A percentile compares a stretch with the other conserved stretches of the same genome.
These are phyloP conservation scores for Corythaeola cristata DNA, from an alignment of 2,113 vertebrate species.

Conservation along the genomic window DNA sequence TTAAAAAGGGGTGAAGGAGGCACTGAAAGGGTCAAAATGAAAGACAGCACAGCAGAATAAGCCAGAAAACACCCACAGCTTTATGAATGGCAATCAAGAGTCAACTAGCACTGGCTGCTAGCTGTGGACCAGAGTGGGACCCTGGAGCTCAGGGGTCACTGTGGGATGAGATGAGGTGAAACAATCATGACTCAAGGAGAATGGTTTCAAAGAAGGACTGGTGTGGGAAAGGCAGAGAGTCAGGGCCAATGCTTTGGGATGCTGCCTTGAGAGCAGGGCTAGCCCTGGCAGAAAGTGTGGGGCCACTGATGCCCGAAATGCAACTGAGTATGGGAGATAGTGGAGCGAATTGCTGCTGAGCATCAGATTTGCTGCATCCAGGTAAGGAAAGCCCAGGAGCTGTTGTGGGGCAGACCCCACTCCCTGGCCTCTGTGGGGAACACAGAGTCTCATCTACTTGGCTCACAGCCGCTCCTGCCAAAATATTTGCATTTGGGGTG, in stretches of 20 bases:
- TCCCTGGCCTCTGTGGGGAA: not conserved
- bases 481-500: not conserved
- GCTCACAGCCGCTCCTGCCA: not conserved
- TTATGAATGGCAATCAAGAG: not conserved
- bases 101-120: not conserved
- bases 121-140: accelerated
- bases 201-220: not conserved
- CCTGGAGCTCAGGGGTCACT: not conserved
- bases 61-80: not conserved
- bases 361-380: not conserved
- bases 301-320: not conserved
- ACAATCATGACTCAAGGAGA: not conserved
- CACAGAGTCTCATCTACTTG: accelerated
- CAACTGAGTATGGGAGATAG: not conserved
- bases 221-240: not conserved
- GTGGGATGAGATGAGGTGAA: not conserved
- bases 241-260: accelerated
- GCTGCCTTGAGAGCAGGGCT: not conserved
- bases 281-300: not conserved
- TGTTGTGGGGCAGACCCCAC: not conserved
- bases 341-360: not conserved
- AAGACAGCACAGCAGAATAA: not conserved
- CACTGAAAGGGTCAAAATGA: not conserved
- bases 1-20: not conserved
- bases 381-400: not conserved